A percentile compares a stretch with the other conserved stretches of the same genome.
Conservation (phyloP, 2,888 invertebrate species). For the Clistopyga incitator region DNA sequence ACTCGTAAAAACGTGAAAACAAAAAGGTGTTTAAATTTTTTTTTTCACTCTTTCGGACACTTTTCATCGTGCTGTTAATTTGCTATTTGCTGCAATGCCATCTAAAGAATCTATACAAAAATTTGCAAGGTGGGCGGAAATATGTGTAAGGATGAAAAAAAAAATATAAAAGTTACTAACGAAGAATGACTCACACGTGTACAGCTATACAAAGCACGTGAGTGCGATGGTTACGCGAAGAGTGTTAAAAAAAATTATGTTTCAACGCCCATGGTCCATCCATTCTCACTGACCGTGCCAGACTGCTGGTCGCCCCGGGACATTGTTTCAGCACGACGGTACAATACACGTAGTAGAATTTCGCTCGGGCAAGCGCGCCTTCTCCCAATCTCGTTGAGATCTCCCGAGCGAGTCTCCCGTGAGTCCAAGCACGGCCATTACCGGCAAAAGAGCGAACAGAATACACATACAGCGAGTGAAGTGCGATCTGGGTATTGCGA, state of each 20-base stretch:
- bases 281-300: constrained; percentile 17
- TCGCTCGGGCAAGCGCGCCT: constrained; percentile 28
- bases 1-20: no score
- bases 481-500: constrained; percentile 21
- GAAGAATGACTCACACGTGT: no score
- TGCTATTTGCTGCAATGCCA: no score
- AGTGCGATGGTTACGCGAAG: constrained; percentile 1
- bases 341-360: constrained; percentile 6
- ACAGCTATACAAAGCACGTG: neutral
- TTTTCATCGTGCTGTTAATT: no score
- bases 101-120: no score
- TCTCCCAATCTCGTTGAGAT: constrained; percentile 29
- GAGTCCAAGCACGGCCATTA: neutral
- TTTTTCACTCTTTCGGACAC: no score
- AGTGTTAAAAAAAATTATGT: neutral
- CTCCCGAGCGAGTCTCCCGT: neutral
- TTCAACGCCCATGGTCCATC: constrained; percentile 15
- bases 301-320: constrained; percentile 49
- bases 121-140: no score
- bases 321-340: constrained; percentile 41
- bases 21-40: no score
- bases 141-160: neutral
- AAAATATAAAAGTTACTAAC: neutral
- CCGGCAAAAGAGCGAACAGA: neutral
- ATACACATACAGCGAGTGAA: neutral